These are phyloP conservation scores for Litocranius walleri DNA, from an alignment of 2,113 vertebrate species.

Conservation along the genomic window DNA sequence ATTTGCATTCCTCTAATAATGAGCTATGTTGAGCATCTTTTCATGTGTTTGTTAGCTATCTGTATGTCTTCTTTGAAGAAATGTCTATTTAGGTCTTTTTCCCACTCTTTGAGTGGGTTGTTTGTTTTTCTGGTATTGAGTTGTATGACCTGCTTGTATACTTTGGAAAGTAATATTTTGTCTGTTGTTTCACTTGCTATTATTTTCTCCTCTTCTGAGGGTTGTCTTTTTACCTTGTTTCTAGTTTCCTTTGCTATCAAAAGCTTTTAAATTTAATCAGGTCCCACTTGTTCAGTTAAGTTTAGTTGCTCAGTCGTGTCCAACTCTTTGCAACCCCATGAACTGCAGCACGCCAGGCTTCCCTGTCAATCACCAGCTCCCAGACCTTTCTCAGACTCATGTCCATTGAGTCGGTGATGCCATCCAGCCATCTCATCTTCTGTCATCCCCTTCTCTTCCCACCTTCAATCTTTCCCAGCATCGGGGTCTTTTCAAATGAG, in stretches of 20 bases:
- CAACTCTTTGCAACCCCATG: not conserved
- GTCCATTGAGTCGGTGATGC: not conserved
- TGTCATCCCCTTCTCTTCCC: not conserved
- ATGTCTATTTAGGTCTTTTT: not conserved
- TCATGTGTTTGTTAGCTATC: not conserved
- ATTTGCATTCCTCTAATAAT: not conserved
- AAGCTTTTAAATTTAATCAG: not conserved
- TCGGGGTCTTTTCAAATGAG: fast-evolving
- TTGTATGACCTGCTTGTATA: not conserved
- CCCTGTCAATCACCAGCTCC: not conserved
- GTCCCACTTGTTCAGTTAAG: not conserved
- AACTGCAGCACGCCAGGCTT: not conserved
- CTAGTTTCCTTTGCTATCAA: not conserved
- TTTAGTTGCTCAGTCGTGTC: fast-evolving
- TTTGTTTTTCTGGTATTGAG: not conserved
- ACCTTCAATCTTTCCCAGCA: not conserved
- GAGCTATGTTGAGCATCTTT: not conserved
- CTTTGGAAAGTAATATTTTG: not conserved
- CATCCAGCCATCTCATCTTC: not conserved
- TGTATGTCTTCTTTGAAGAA: not conserved
- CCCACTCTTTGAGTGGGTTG: not conserved
- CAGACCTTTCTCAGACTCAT: not conserved
- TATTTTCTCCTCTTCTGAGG: not conserved
- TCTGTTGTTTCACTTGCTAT: not conserved
- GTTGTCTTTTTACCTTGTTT: not conserved